Evolutionary conservation across 2,888 invertebrate genomes (phyloP), one percentile per base, ranked within the genome.

Genomic region (Caenorhabditis sp.): DNA sequence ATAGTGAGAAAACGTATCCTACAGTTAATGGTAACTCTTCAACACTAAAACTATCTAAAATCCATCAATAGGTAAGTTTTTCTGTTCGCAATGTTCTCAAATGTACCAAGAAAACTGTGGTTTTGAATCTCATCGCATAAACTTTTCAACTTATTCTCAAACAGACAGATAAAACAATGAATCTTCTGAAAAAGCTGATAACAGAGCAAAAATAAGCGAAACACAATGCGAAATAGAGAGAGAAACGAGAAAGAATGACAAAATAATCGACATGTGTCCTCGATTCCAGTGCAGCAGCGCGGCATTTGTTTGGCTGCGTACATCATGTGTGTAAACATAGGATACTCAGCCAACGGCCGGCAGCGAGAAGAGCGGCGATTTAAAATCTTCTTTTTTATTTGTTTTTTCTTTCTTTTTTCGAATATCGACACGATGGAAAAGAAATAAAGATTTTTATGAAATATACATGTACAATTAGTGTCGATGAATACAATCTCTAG

Each of bases 401-500:
- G 12, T 56, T 14, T 26, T 26, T 8, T 2, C 8, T 23, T n/a
- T 12, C 14, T 59, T 38, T 38, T 38, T 57, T 1, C n/a, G 20
- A 58, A 58, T 27, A 58, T 36, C 26, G 7, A 25, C n/a, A 25
- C 2, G 26, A 7, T 26, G 58, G 36, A 58, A 58, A 36, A n/a
- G n/a, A n/a, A n/a, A n/a, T n/a, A n/a, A n/a, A n/a, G n/a, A n/a
- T n/a, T n/a, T n/a, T n/a, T n/a, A 4, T 52, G 3, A 43, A 43
- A 10, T 43, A 43, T 43, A 17, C 43, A 58, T 25, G 23, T 36
- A 63, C 54, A 56, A 70, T 66, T 53, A 63, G 20, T 71, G 74
- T 57, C 77, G 57, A 59, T 80, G 80, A 63, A 80, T 77, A 54
- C 80, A 80, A 64, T 80, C 80, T 50, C 80, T 62, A 7, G 77